Conservation (phyloP, 2,797 vertebrate species). For the Myiotriccus ornatus region DNA sequence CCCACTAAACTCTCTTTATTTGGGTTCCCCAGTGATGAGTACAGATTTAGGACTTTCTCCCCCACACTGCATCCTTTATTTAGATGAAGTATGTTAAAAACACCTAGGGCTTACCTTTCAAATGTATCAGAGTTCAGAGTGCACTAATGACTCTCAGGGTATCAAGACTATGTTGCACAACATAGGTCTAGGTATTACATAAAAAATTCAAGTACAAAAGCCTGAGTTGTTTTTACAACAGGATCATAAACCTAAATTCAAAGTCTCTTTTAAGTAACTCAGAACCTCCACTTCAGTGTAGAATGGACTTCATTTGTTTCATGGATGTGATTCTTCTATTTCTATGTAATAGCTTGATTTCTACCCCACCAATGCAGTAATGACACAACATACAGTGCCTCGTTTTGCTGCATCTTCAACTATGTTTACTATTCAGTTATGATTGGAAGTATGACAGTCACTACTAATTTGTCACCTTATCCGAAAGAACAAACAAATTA, state of each 20-base stretch:
- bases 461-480: neutral
- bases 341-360: neutral
- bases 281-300: neutral
- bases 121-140: neutral
- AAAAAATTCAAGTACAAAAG: slow-evolving; percentile 18
- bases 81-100: neutral
- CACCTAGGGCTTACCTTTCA: neutral
- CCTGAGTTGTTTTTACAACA: slow-evolving; percentile 11
- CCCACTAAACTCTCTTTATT: neutral
- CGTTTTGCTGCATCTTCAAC: neutral
- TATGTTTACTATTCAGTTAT: neutral
- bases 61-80: neutral
- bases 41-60: neutral
- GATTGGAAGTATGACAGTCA: neutral
- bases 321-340: neutral
- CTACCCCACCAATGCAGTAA: neutral
- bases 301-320: neutral
- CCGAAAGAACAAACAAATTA: neutral
- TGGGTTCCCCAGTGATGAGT: neutral
- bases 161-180: neutral
- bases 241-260: slow-evolving; percentile 10
- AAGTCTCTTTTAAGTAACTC: neutral
- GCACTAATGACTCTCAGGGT: neutral
- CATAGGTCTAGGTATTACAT: neutral
- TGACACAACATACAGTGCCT: neutral